Percentiles rank a stretch among this genome's conserved stretches.
phyloP scores from a whole-genome alignment of 2,113 vertebrate species.

The Halcyon malimbica region DNA sequence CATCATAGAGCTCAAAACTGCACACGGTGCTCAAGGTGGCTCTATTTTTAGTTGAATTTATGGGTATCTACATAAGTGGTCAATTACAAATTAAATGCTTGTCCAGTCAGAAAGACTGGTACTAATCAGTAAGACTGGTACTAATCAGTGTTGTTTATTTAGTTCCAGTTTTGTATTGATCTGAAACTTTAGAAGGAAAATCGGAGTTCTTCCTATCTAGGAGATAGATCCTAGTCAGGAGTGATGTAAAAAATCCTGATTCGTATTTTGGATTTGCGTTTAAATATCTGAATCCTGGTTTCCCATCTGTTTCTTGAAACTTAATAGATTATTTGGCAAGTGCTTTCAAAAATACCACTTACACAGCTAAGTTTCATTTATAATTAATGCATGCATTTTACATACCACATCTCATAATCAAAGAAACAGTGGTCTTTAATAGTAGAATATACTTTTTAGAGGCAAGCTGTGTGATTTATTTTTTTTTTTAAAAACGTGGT shows the following conservation, averaged over 20 bases:
- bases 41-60: neutral
- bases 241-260: neutral
- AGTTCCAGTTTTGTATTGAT: neutral
- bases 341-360: neutral
- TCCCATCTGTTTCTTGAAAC: neutral
- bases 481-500: neutral
- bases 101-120: neutral
- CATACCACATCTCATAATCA: neutral
- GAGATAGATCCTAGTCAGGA: neutral
- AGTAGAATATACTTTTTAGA: neutral
- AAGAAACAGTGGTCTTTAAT: neutral
- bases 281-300: neutral
- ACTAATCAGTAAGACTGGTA: neutral
- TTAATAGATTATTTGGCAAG: neutral
- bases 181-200: neutral
- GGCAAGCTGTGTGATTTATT: neutral
- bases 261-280: neutral
- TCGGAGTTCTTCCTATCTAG: neutral
- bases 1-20: neutral
- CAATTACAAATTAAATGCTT: neutral
- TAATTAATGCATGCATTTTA: neutral
- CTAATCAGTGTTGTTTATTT: neutral
- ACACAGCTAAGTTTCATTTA: neutral
- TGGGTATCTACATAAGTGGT: neutral
- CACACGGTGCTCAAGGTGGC: neutral